These are phyloP conservation scores for Drosophila leonis DNA, from an alignment of 2,888 invertebrate species.

Conservation along the genomic window DNA sequence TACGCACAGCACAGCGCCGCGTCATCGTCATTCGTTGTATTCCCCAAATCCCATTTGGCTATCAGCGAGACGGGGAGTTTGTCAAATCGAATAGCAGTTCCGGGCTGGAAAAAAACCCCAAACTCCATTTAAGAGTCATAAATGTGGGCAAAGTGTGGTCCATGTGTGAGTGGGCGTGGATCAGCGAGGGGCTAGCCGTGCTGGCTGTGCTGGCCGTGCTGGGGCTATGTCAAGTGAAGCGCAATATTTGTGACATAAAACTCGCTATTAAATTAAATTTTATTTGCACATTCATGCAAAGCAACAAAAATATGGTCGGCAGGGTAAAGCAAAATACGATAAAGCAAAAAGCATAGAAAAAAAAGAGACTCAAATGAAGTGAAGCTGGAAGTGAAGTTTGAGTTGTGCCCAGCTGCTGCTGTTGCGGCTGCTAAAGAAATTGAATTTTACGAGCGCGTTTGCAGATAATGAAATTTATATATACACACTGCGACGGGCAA, in stretches of 20 bases:
- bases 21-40: constrained; percentile 32
- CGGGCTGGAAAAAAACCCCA: constrained; percentile 4
- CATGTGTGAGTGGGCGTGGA: constrained; percentile 4
- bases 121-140: constrained; percentile 60
- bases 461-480: constrained; percentile 78
- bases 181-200: not conserved
- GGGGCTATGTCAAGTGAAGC: constrained; percentile 54
- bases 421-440: constrained; percentile 46
- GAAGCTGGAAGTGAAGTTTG: not conserved
- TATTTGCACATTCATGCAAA: constrained; percentile 80
- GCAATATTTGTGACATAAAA: constrained; percentile 78
- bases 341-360: constrained; percentile 9
- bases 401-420: constrained; percentile 24
- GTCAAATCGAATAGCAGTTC: constrained; percentile 40
- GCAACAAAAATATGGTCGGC: constrained; percentile 38
- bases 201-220: no score
- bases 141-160: constrained; percentile 48
- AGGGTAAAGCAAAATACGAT: constrained; percentile 14
- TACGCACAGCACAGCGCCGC: constrained; percentile 23
- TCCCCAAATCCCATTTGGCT: constrained; percentile 78
- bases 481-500: constrained; percentile 15
- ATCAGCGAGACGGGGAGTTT: constrained; percentile 57
- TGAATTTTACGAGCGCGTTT: constrained; percentile 74
- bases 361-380: not conserved
- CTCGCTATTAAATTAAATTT: constrained; percentile 79